Conservation (phyloP, 2,888 invertebrate species). For the Dione juno region DNA sequence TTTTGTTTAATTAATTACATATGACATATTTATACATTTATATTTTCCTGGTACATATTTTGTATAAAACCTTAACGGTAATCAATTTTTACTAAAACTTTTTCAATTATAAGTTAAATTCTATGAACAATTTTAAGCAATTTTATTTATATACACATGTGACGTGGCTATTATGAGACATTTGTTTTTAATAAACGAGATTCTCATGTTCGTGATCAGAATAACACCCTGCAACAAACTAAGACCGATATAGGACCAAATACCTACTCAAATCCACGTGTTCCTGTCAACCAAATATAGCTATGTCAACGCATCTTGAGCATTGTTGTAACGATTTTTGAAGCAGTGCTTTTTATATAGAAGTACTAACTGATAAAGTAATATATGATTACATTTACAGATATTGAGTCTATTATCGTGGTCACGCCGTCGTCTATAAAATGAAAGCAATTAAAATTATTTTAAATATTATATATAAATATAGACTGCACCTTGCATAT, state of each 20-base stretch:
- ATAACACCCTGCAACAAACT: slow-evolving; percentile 64
- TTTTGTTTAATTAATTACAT: too few species aligned
- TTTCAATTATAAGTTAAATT: not conserved
- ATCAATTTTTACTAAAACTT: too few species aligned
- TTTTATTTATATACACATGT: slow-evolving; percentile 1
- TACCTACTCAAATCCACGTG: slow-evolving; percentile 61
- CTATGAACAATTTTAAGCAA: not conserved
- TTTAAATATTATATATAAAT: too few species aligned
- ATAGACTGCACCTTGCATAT: too few species aligned
- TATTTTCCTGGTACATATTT: too few species aligned
- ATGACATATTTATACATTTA: too few species aligned
- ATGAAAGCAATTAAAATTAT: too few species aligned
- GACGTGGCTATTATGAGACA: slow-evolving; percentile 30
- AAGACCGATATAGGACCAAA: slow-evolving; percentile 59
- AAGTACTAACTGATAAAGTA: too few species aligned
- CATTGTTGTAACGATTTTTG: slow-evolving; percentile 47
- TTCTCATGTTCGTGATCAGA: slow-evolving; percentile 64
- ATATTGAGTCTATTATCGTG: too few species aligned
- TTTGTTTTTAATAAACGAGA: slow-evolving; percentile 56
- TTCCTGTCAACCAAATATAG: slow-evolving; percentile 41
- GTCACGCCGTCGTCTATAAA: too few species aligned
- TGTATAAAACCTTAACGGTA: too few species aligned
- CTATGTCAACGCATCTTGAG: slow-evolving; percentile 55
- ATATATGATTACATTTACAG: too few species aligned
- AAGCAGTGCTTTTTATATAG: not conserved